Evolutionary conservation across 2,113 vertebrate species (phyloP).

Genomic region (Callionymus lyra): DNA sequence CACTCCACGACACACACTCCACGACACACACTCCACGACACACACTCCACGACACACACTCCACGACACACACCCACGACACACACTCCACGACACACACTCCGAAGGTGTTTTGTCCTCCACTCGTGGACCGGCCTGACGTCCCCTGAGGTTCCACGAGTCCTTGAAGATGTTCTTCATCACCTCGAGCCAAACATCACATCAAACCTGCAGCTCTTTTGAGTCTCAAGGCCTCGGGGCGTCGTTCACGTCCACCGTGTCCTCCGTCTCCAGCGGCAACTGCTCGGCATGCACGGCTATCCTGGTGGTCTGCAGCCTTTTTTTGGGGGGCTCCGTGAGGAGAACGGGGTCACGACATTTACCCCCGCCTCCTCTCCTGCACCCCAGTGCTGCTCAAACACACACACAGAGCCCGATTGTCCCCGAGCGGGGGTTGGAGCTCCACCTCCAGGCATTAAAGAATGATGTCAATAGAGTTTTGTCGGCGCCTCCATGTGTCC

Average conservation of each 20-base stretch:
- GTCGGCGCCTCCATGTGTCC: slow-evolving; percentile 47
- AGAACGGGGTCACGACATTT: slow-evolving; percentile 46
- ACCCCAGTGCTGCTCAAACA: slow-evolving; percentile 38
- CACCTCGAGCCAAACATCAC: slow-evolving; percentile 15
- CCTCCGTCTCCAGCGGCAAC: slow-evolving; percentile 50
- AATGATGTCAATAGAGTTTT: slow-evolving; percentile 50
- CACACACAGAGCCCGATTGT: slow-evolving; percentile 60
- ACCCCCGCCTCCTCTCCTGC: slow-evolving; percentile 32
- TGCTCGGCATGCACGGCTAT: slow-evolving; percentile 33
- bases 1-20: too few species aligned
- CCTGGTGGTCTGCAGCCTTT: slow-evolving; percentile 52
- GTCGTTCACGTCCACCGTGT: slow-evolving; percentile 3
- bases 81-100: too few species aligned
- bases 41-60: too few species aligned
- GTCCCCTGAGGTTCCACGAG: slow-evolving; percentile 19
- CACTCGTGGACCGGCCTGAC: too few species aligned
- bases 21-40: too few species aligned
- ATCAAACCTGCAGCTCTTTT: slow-evolving; percentile 5
- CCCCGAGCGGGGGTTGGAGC: slow-evolving; percentile 29
- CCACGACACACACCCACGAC: too few species aligned
- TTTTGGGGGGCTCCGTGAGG: slow-evolving; percentile 19
- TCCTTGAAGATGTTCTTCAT: slow-evolving; percentile 22
- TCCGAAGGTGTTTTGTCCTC: too few species aligned
- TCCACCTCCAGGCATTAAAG: slow-evolving; percentile 32
- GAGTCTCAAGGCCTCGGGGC: slow-evolving; percentile 8